Base-by-base conservation (phyloP, 35 echinoderm and acorn worm genomes). In the Ptychodera flava region DNA sequence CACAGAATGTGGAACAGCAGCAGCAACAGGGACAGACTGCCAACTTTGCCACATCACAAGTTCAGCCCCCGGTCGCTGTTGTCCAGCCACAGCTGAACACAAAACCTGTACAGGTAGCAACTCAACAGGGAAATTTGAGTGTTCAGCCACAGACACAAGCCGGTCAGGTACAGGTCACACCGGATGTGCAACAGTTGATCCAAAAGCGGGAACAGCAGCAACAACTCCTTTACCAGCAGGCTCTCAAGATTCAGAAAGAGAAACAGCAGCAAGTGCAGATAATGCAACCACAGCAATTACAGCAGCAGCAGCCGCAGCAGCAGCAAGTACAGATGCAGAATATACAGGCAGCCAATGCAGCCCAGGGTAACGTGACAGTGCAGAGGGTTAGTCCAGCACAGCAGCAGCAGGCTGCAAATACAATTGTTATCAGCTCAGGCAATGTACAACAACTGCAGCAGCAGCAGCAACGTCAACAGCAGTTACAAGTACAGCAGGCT, bases 261-360 rank as follows among this genome's bases (percentile, higher is more conserved):
- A 87, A 37, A 0, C 87, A 88, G 35, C 87, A 88, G 35, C 87
- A 87, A 34, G 86, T 34, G 16, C 87, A 45, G 28, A 53, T 80
- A n/a, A n/a, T 82, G 28, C 35, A 76, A 16, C 80, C 31, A 76
- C 87, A 89, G 77, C 79, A 34, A 16, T 53, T 88, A 79, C 78
- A 88, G 29, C 31, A 28, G 1, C 85, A 79, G 76, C 83, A 85
- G 35, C 33, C 36, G 36, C 82, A 90, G 34, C 82, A 90, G 79
- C 83, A 86, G 33, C 83, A 91, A 35, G 30, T 36, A 15, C 84
- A 86, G 30, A 37, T 91, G 77, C 89, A 91, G 84, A 85, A 85
- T 64, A 64, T 64, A 6, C 45, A 64, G 22, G 22, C 45, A 64
- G 22, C 45, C 22, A 64, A 64, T 64, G 45, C 45, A 12, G 45